A percentile compares a stretch with the other conserved stretches of the same genome.
Conservation (phyloP, 2,113 vertebrate species). For the Pongo pygmaeus region DNA sequence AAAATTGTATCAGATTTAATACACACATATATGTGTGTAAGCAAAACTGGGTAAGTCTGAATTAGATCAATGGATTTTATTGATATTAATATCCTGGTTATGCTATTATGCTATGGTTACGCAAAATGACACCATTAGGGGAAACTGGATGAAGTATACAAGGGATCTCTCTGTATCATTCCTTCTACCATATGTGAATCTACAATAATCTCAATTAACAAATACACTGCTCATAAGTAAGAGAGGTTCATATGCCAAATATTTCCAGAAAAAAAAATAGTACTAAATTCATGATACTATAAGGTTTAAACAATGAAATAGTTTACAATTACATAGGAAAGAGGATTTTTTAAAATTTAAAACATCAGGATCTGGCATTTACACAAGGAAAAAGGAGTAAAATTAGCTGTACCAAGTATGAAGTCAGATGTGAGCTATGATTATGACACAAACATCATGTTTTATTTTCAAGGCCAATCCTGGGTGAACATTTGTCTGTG, state of each 20-base stretch:
- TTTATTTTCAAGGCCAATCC: background rate
- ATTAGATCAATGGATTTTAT: background rate
- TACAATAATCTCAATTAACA: background rate
- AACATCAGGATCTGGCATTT: background rate
- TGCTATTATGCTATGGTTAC: background rate
- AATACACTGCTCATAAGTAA: background rate
- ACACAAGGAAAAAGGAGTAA: background rate
- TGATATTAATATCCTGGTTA: background rate
- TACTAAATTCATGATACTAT: background rate
- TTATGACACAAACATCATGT: fast-evolving
- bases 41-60: background rate
- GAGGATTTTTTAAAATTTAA: background rate
- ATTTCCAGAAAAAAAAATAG: background rate
- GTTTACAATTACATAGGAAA: background rate
- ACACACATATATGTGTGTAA: background rate
- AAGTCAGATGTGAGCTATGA: background rate
- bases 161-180: background rate
- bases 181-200: background rate
- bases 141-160: background rate
- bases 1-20: background rate
- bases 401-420: background rate
- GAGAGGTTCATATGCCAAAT: background rate
- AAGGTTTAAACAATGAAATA: background rate
- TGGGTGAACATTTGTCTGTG: background rate
- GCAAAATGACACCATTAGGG: background rate